Evolutionary conservation across 2,113 vertebrate genomes (phyloP).

Genomic region (Clarias macrocephalus): DNA sequence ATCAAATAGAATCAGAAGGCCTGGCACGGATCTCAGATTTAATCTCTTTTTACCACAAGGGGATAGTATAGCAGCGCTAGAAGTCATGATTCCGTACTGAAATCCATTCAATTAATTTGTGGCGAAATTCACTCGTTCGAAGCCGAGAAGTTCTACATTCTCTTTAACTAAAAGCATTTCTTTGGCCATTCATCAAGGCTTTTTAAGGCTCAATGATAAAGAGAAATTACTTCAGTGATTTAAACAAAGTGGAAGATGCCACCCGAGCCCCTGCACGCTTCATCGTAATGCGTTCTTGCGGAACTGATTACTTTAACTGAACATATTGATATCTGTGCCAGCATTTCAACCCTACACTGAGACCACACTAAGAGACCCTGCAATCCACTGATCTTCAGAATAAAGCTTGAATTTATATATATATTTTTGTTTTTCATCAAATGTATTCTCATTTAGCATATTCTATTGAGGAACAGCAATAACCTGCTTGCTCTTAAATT

Average conservation of each 20-base stretch:
- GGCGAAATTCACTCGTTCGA: background rate
- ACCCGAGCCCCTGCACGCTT: background rate
- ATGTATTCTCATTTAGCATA: too few relatives aligned
- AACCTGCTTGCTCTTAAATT: too few relatives aligned
- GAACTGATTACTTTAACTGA: conserved; percentile 23
- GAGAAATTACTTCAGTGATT: conserved; percentile 15
- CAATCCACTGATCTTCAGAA: background rate
- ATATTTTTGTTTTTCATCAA: too few relatives aligned
- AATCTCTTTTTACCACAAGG: conserved; percentile 20
- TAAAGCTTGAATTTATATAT: too few relatives aligned
- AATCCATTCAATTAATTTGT: conserved; percentile 5
- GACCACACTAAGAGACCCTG: background rate
- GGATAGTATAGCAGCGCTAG: background rate
- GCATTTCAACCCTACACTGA: background rate
- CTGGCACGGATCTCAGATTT: conserved; percentile 16
- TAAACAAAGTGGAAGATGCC: background rate
- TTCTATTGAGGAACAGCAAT: too few relatives aligned
- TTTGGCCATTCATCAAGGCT: background rate
- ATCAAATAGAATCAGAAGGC: conserved; percentile 25
- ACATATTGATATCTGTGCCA: conserved; percentile 10
- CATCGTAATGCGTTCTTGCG: background rate
- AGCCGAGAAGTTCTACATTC: background rate
- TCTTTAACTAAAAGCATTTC: background rate
- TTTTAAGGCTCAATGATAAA: background rate
- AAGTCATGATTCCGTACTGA: background rate